Evolutionary conservation across 2,888 invertebrate genomes (phyloP).

Genomic region (Eudasyphora cyanicolor): DNA sequence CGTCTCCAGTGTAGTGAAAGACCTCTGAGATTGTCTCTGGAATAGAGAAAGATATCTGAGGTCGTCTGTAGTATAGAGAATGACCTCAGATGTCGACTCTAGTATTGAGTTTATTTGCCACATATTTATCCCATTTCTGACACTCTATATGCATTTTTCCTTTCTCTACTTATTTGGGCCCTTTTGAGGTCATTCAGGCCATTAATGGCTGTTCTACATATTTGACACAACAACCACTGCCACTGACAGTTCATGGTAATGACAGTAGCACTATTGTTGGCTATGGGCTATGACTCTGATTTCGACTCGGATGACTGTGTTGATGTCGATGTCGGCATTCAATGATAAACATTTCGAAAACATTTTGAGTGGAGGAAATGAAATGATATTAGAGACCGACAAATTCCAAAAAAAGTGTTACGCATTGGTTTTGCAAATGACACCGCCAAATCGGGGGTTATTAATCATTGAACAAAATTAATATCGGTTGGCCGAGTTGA

Average conservation of each 20-base stretch:
- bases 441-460: conserved; percentile 31
- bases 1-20: too few species aligned
- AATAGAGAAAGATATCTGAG: too few species aligned
- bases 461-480: conserved; percentile 55
- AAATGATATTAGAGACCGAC: conserved; percentile 13
- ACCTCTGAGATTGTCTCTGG: too few species aligned
- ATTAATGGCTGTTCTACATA: neutral
- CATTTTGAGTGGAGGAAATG: conserved; percentile 25
- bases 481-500: conserved; percentile 15
- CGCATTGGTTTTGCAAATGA: conserved; percentile 42
- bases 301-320: neutral
- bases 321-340: neutral
- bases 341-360: conserved; percentile 38
- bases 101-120: too few species aligned
- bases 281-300: neutral
- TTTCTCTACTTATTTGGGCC: too few species aligned
- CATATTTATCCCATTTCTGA: too few species aligned
- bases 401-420: conserved; percentile 27
- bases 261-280: conserved; percentile 1
- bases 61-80: too few species aligned
- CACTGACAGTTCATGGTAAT: neutral
- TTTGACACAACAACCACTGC: too few species aligned
- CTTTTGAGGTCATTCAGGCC: neutral
- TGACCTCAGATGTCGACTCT: too few species aligned
- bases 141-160: too few species aligned